phyloP scores from a whole-genome alignment of 2,888 invertebrate species.

The Adelphocoris suturalis region DNA sequence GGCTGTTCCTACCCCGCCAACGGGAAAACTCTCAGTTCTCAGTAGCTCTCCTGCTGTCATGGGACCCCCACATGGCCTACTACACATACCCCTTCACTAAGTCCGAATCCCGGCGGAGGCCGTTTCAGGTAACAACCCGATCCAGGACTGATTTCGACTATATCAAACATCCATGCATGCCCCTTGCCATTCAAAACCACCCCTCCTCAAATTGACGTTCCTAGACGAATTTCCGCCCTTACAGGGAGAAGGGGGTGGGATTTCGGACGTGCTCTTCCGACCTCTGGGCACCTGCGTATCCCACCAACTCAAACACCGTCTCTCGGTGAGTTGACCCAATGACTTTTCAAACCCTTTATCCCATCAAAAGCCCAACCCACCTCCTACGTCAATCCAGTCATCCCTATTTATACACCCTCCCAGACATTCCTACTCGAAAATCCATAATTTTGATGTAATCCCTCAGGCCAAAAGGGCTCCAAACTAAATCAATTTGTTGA shows the following conservation, averaged over 20 bases:
- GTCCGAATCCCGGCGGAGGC: conserved; percentile 70
- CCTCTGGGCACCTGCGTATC: conserved; percentile 35
- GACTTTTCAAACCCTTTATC: conserved; percentile 15
- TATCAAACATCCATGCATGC: neutral
- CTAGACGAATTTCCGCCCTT: neutral
- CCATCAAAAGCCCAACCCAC: neutral
- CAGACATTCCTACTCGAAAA: neutral
- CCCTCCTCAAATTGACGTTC: neutral
- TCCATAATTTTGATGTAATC: neutral
- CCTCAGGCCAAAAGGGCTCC: neutral
- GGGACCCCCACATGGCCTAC: conserved; percentile 72
- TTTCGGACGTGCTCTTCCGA: conserved; percentile 25
- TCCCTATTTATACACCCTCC: neutral
- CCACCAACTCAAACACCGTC: conserved; percentile 10
- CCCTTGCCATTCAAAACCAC: neutral
- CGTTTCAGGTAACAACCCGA: conserved; percentile 59
- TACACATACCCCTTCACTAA: conserved; percentile 70
- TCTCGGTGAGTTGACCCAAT: conserved; percentile 10
- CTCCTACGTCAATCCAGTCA: neutral
- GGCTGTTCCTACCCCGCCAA: conserved; percentile 55
- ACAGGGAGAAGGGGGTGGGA: neutral
- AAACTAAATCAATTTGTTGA: neutral
- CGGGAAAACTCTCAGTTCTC: conserved; percentile 56
- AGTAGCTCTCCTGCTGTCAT: conserved; percentile 68
- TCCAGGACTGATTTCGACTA: neutral